Percentiles rank a stretch among this genome's conserved stretches.
These are phyloP conservation scores for Cichlasoma orientale DNA, from an alignment of 2,797 vertebrate genomes.

Conservation along the genomic window DNA sequence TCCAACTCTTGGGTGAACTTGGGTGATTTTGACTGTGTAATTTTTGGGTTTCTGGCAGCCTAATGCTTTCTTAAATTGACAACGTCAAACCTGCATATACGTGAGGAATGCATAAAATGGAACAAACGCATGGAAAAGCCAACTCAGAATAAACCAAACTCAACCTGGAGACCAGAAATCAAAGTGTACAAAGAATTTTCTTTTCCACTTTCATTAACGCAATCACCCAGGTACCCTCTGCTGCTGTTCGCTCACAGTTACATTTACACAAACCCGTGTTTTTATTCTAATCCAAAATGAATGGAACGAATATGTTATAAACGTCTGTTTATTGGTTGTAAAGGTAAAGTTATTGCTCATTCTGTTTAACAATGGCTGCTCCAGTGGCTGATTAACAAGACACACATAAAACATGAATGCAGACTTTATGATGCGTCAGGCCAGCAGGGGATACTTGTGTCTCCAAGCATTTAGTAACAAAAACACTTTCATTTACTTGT, in stretches of 20 bases:
- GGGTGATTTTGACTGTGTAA: background rate
- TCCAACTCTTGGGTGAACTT: background rate
- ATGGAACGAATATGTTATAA: constrained; percentile 71
- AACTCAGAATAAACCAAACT: background rate
- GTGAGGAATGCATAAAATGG: background rate
- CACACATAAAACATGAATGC: constrained; percentile 69
- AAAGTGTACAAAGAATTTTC: background rate
- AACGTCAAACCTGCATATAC: background rate
- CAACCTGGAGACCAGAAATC: background rate
- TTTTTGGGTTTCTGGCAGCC: background rate
- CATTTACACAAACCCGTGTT: constrained; percentile 40
- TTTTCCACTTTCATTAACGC: background rate
- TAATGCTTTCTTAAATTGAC: background rate
- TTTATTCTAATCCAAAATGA: constrained; percentile 50
- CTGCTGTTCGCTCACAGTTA: constrained; percentile 18
- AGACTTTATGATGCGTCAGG: constrained; percentile 72
- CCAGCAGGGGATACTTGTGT: constrained; percentile 67
- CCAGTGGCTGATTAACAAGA: constrained; percentile 75
- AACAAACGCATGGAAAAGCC: background rate
- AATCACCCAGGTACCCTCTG: background rate
- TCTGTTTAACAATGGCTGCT: constrained; percentile 78
- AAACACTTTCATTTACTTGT: constrained; percentile 62
- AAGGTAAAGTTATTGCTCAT: constrained; percentile 73
- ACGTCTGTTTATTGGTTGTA: constrained; percentile 75
- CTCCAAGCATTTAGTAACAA: constrained; percentile 56